These are phyloP conservation scores for Catamblyrhynchus diadema DNA, from an alignment of 2,797 vertebrate species.

Conservation along the genomic window DNA sequence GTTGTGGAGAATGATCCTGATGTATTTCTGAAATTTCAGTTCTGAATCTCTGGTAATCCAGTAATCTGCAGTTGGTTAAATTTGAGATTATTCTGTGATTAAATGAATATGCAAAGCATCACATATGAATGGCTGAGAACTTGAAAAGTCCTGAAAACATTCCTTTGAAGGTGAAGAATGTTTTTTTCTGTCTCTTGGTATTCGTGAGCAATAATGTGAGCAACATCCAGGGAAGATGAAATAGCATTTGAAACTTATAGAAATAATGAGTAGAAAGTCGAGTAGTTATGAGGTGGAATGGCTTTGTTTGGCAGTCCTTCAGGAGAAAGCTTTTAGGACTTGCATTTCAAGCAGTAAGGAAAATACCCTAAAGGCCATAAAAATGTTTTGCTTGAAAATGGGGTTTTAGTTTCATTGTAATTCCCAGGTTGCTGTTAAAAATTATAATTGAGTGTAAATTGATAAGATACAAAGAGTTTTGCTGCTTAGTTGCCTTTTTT, in stretches of 20 bases:
- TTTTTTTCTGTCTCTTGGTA: background rate
- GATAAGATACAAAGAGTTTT: background rate
- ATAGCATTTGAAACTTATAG: background rate
- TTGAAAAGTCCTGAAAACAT: background rate
- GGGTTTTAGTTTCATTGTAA: background rate
- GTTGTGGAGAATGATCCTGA: background rate
- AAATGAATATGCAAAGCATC: background rate
- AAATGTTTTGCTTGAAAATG: background rate
- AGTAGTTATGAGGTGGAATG: background rate
- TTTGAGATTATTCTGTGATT: background rate
- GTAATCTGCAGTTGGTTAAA: background rate
- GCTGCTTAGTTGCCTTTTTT: background rate
- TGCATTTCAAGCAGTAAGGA: background rate
- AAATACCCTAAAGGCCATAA: background rate
- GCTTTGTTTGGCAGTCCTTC: conserved; percentile 34
- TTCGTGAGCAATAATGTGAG: background rate
- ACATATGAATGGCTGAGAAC: background rate
- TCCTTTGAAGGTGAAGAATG: background rate
- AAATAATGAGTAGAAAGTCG: background rate
- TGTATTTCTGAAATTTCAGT: background rate
- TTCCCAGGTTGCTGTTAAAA: background rate
- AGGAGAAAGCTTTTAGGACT: background rate
- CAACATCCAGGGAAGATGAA: background rate
- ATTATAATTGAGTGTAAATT: background rate
- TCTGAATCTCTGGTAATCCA: background rate